phyloP scores from a whole-genome alignment of 2,888 invertebrate species.

The Catocala sponsa region DNA sequence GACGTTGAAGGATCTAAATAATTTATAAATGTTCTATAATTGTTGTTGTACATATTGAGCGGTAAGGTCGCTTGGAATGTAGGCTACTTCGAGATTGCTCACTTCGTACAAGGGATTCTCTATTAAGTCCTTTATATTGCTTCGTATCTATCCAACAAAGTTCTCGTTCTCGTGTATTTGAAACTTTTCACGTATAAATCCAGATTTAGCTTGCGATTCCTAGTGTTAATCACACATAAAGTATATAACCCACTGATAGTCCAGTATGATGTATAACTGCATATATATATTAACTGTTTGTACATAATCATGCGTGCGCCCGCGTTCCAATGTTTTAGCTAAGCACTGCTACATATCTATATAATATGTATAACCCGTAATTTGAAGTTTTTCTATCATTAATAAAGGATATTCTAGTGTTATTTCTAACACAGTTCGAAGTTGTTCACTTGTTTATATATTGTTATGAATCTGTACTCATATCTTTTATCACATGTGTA shows the following conservation, averaged over 20 bases:
- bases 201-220: conserved; percentile 83
- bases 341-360: conserved; percentile 86
- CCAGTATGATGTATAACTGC: conserved; percentile 64
- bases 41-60: conserved; percentile 81
- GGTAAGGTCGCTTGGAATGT: conserved; percentile 80
- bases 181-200: conserved; percentile 74
- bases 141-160: conserved; percentile 77
- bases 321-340: conserved; percentile 73
- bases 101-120: conserved; percentile 85
- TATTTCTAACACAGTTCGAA: conserved; percentile 83
- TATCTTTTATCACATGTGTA: conserved; percentile 85
- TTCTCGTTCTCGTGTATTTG: conserved; percentile 73
- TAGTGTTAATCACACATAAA: conserved; percentile 74
- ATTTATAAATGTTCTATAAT: conserved; percentile 67
- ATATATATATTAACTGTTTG: conserved; percentile 72
- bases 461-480: conserved; percentile 85
- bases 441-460: conserved; percentile 87
- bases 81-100: conserved; percentile 84
- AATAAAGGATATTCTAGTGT: conserved; percentile 81
- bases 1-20: conserved; percentile 56
- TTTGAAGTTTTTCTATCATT: conserved; percentile 83
- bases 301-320: conserved; percentile 76
- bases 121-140: conserved; percentile 84
- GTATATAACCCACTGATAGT: conserved; percentile 72
- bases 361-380: conserved; percentile 72